These are phyloP conservation scores for Amphipyra berbera DNA, from an alignment of 2,888 invertebrate genomes.

Conservation along the genomic window DNA sequence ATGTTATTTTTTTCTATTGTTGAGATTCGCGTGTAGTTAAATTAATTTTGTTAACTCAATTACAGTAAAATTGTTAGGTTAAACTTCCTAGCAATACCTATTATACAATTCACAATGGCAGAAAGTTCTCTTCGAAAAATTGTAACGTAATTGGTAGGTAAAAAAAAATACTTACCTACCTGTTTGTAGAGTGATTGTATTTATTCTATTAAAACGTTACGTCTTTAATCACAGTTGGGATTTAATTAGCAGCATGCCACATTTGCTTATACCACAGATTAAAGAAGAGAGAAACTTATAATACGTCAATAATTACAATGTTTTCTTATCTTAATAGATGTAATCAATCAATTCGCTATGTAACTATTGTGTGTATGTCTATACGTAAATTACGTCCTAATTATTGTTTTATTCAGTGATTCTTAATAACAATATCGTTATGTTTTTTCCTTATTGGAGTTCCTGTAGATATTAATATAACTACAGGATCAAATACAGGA, in stretches of 20 bases:
- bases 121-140: background rate
- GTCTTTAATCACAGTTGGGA: background rate
- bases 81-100: no score
- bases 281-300: no score
- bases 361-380: conserved; percentile 19
- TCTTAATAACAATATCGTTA: background rate
- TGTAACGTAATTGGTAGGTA: background rate
- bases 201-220: conserved; percentile 11
- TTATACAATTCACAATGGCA: background rate
- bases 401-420: conserved; percentile 15
- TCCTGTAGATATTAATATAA: background rate
- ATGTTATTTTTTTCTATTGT: background rate
- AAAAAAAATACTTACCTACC: background rate
- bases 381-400: conserved; percentile 13
- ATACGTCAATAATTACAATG: conserved; percentile 21
- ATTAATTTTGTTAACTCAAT: background rate
- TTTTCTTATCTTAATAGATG: conserved; percentile 43
- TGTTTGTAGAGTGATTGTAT: background rate
- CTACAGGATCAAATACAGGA: no score
- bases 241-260: conserved; percentile 6
- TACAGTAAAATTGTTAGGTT: no score
- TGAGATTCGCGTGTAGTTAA: background rate
- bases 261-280: conserved; percentile 11
- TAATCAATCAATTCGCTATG: conserved; percentile 47
- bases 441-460: no score